Base-by-base conservation (phyloP, 2,797 vertebrate species). In the Mycteria americana region DNA sequence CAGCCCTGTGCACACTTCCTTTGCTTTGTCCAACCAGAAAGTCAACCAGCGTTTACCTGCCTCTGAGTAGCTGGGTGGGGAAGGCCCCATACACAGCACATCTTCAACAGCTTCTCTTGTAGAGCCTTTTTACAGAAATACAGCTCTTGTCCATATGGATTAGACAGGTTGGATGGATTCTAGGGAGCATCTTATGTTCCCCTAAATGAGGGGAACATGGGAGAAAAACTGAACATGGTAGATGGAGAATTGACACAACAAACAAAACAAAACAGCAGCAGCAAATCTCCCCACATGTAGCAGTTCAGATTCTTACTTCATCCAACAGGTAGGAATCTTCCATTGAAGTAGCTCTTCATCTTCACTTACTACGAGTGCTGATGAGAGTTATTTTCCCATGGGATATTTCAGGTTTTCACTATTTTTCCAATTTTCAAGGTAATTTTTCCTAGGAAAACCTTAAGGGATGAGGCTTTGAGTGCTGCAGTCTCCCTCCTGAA, bases 81-180 rank as follows among this genome's bases (percentile, higher is more conserved):
- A 73, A 54, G 17, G 10, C 19, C 16, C 12, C 1, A 0, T 4
- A 10, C 1, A 0, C 9, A 18, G 24, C 33, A 56, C 48, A 24
- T 76, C 35, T 54, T 63, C 43, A 35, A 57, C 21, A 83, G 10
- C 18, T 59, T 63, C 48, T 43, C 28, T 13, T 62, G 48, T 79
- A 48, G 2, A 67, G 4, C 5, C 10, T 9, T 57, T 75, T 79
- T 53, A 33, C 39, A 48, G 46, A 39, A 75, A 39, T n/a, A 16
- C 2, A 6, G 9, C 8, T 4, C 35, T 35, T 30, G 6, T 28
- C 46, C 0, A 0, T 62, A 17, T 9, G 6, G 22, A 45, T 77
- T 51, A 64, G 33, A n/a, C 7, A 41, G 22, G 31, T 2, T 33
- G 43, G 28, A 18, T 21, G 10, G 70, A 73, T 65, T 59, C 31